phyloP scores from a whole-genome alignment of 92 coral and sea anemone species.

The Phenganax subtilis region DNA sequence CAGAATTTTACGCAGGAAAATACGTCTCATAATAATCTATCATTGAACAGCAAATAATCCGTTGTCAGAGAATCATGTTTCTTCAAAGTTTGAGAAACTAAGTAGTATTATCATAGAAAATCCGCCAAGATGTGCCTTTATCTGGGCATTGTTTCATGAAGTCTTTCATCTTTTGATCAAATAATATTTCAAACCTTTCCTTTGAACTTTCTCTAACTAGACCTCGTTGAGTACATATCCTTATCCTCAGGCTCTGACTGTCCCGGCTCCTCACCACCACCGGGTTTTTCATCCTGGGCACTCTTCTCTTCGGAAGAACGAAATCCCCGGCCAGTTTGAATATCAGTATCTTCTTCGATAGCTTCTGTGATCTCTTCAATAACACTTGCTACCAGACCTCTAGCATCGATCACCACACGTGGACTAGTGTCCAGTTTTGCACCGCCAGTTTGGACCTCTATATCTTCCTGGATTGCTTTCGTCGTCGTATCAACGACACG shows the following conservation, averaged over 20 bases:
- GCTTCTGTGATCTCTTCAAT: conserved; percentile 31
- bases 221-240: conserved; percentile 87
- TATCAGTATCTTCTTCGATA: conserved; percentile 11
- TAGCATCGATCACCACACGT: conserved; percentile 24
- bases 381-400: conserved; percentile 20
- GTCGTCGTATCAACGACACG: conserved; percentile 33
- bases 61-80: no score
- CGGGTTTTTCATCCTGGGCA: conserved; percentile 26
- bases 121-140: no score
- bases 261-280: conserved; percentile 77
- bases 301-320: conserved; percentile 20
- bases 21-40: no score
- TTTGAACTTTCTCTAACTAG: conserved; percentile 23
- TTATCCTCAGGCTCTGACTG: conserved; percentile 93
- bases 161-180: no score
- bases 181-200: no score
- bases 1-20: no score
- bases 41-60: no score
- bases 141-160: no score
- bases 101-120: no score
- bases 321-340: conserved; percentile 20
- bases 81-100: no score
- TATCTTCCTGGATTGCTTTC: conserved; percentile 39
- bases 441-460: conserved; percentile 29
- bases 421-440: conserved; percentile 19